Percentiles rank a stretch among this genome's conserved stretches.
These are phyloP conservation scores for Sprattus sprattus DNA, from an alignment of 2,113 vertebrate species.

Conservation along the genomic window DNA sequence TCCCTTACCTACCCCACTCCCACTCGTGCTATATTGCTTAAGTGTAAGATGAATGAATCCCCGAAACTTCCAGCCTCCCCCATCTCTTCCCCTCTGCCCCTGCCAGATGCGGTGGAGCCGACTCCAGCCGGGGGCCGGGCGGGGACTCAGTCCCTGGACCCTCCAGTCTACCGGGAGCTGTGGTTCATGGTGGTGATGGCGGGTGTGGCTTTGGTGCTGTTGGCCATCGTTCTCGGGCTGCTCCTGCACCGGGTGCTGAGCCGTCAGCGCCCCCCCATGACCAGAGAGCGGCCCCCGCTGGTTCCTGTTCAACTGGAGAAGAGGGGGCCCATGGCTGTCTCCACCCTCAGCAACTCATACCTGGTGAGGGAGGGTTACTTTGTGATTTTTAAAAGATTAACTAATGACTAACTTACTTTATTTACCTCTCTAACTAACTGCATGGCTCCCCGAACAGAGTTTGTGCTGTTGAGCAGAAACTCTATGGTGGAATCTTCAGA, in stretches of 20 bases:
- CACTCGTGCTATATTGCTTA: too few relatives aligned
- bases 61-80: not conserved
- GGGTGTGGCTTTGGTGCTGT: conserved; percentile 78
- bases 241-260: conserved; percentile 79
- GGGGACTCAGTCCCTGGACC: conserved; percentile 58
- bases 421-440: too few relatives aligned
- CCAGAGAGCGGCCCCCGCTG: conserved; percentile 85
- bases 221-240: conserved; percentile 82
- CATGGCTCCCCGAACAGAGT: not conserved
- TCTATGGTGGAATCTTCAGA: too few relatives aligned
- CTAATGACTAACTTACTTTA: not conserved
- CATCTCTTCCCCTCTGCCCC: not conserved
- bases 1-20: too few relatives aligned
- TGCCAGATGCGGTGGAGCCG: conserved; percentile 72
- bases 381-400: not conserved
- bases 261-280: conserved; percentile 68
- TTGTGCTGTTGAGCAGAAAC: not conserved
- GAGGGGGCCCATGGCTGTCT: conserved; percentile 76
- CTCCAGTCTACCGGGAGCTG: conserved; percentile 78
- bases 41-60: too few relatives aligned
- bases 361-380: conserved; percentile 69
- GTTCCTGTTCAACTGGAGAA: conserved; percentile 77
- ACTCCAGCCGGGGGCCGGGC: conserved; percentile 76
- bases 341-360: conserved; percentile 79
- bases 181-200: conserved; percentile 93